A percentile compares a stretch with the other conserved stretches of the same genome.
Evolutionary conservation across 2,797 vertebrate species (phyloP).

Genomic region (Molossus molossus): DNA sequence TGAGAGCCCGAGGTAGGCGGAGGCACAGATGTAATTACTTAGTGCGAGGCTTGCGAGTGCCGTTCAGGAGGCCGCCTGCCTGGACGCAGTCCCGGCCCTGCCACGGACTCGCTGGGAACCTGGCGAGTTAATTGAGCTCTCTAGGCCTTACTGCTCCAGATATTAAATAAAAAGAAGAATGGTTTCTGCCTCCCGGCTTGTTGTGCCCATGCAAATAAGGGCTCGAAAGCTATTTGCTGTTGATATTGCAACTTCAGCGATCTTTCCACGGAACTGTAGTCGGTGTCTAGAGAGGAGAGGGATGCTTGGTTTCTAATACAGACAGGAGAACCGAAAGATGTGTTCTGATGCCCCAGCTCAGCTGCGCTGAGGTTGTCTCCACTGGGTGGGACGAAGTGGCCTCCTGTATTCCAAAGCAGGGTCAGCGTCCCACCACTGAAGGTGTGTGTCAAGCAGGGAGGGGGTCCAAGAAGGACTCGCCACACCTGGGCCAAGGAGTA

Average conservation of each 20-base stretch:
- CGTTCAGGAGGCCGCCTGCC: background rate
- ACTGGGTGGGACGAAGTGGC: background rate
- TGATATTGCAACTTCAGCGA: background rate
- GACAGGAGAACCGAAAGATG: background rate
- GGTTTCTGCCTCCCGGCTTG: background rate
- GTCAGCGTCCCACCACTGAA: background rate
- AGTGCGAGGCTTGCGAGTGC: background rate
- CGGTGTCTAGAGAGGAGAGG: background rate
- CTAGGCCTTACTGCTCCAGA: background rate
- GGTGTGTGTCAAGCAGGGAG: background rate
- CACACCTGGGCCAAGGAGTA: background rate
- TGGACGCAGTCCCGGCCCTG: background rate
- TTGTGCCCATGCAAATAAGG: background rate
- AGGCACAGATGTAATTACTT: background rate
- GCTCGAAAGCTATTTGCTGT: background rate
- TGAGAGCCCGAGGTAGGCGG: too few species aligned
- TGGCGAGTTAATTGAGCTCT: background rate
- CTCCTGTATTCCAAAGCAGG: background rate
- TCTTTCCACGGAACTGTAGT: background rate
- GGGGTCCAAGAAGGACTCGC: background rate
- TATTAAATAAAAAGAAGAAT: background rate
- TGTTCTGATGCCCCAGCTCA: accelerated
- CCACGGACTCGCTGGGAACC: background rate
- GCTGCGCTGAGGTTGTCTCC: background rate
- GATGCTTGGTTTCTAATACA: background rate